Percentiles rank a stretch among this genome's conserved stretches.
phyloP scores from a whole-genome alignment of 2,888 invertebrate species.

The Fragum sueziense region DNA sequence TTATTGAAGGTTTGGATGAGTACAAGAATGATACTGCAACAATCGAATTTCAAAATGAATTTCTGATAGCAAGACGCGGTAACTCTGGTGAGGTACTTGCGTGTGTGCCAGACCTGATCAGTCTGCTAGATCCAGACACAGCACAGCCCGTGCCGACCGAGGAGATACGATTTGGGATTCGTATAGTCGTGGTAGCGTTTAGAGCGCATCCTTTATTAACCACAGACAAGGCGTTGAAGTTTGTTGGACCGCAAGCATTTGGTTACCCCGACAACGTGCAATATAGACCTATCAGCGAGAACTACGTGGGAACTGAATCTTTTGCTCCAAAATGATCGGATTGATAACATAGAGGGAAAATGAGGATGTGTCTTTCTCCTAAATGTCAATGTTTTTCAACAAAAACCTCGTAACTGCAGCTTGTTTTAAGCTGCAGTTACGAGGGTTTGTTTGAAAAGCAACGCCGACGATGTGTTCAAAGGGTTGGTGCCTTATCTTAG shows the following conservation, averaged over 20 bases:
- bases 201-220: slow-evolving; percentile 66
- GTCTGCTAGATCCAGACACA: slow-evolving; percentile 73
- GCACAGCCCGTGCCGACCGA: slow-evolving; percentile 78
- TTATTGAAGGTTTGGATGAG: slow-evolving; percentile 62
- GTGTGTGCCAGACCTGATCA: slow-evolving; percentile 77
- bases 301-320: slow-evolving; percentile 43
- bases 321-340: slow-evolving; percentile 40
- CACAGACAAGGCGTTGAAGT: slow-evolving; percentile 65
- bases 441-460: too few relatives aligned
- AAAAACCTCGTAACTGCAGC: too few relatives aligned
- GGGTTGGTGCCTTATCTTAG: too few relatives aligned
- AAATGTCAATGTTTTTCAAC: too few relatives aligned
- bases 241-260: slow-evolving; percentile 76
- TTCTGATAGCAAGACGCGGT: slow-evolving; percentile 68
- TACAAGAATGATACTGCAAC: slow-evolving; percentile 51
- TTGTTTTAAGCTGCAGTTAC: too few relatives aligned
- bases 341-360: neutral
- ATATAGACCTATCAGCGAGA: slow-evolving; percentile 54
- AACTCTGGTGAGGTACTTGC: slow-evolving; percentile 59
- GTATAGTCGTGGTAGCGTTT: slow-evolving; percentile 74
- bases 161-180: slow-evolving; percentile 75
- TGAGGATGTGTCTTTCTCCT: too few relatives aligned
- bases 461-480: too few relatives aligned
- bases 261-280: slow-evolving; percentile 64
- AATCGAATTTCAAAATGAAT: slow-evolving; percentile 80